A percentile compares a stretch with the other conserved stretches of the same genome.
These are phyloP conservation scores for Lepidochitona cinerea DNA, from an alignment of 2,888 invertebrate genomes.

Conservation along the genomic window DNA sequence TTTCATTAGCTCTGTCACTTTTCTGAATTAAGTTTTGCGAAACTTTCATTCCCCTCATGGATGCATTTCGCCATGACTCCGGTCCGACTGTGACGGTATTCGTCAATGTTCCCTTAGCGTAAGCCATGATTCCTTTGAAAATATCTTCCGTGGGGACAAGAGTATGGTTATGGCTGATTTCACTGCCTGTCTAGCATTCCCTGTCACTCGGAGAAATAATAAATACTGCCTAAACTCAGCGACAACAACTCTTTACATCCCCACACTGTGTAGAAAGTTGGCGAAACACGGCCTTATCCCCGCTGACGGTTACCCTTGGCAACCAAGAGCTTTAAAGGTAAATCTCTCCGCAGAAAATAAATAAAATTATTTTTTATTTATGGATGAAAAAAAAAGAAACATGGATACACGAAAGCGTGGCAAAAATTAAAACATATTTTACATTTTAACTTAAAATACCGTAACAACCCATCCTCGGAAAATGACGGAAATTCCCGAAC, in stretches of 20 bases:
- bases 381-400: no score
- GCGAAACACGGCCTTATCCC: no score
- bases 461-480: not conserved
- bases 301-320: no score
- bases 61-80: slow-evolving; percentile 66
- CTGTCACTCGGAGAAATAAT: not conserved
- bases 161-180: not conserved
- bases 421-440: no score
- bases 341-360: no score
- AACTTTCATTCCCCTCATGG: slow-evolving; percentile 65
- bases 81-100: slow-evolving; percentile 51
- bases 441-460: no score
- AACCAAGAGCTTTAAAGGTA: no score
- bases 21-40: slow-evolving; percentile 62
- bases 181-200: not conserved
- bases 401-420: no score
- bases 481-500: not conserved
- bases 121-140: not conserved
- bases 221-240: not conserved
- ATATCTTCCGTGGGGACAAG: no score
- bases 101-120: not conserved
- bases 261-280: not conserved
- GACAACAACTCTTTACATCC: not conserved
- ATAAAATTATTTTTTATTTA: no score
- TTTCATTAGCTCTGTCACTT: slow-evolving; percentile 63